phyloP scores from a whole-genome alignment of 2,888 invertebrate genomes.

The Eupithecia vulgata region DNA sequence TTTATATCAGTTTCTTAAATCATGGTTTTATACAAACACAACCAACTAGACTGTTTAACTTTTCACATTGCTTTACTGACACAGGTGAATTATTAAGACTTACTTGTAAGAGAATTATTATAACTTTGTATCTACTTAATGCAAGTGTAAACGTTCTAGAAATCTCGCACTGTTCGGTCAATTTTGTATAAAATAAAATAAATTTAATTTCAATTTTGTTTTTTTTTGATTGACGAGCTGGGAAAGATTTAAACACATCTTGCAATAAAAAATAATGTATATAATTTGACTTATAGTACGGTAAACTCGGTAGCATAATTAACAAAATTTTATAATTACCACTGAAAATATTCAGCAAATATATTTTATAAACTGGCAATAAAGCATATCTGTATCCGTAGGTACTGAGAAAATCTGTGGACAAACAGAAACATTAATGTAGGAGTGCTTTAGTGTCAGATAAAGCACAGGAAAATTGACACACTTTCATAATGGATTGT shows the following conservation, averaged over 20 bases:
- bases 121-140: slow-evolving; percentile 84
- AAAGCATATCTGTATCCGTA: slow-evolving; percentile 75
- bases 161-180: slow-evolving; percentile 85
- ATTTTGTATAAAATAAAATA: slow-evolving; percentile 83
- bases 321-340: slow-evolving; percentile 81
- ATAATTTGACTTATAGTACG: slow-evolving; percentile 81
- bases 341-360: slow-evolving; percentile 83
- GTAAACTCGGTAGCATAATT: slow-evolving; percentile 82
- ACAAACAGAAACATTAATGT: slow-evolving; percentile 49
- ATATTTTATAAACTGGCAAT: slow-evolving; percentile 80
- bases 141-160: slow-evolving; percentile 84
- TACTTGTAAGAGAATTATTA: slow-evolving; percentile 82
- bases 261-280: slow-evolving; percentile 83
- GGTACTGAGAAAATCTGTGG: slow-evolving; percentile 65
- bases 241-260: slow-evolving; percentile 54
- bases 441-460: not conserved
- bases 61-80: slow-evolving; percentile 76
- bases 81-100: slow-evolving; percentile 82
- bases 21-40: slow-evolving; percentile 77
- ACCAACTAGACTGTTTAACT: slow-evolving; percentile 64
- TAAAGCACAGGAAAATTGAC: not conserved
- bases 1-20: slow-evolving; percentile 73
- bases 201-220: slow-evolving; percentile 77
- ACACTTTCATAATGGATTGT: no score
- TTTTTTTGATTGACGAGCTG: slow-evolving; percentile 50